phyloP scores from a whole-genome alignment of 1,140 invertebrate species.

The Solenopsis fugax region DNA sequence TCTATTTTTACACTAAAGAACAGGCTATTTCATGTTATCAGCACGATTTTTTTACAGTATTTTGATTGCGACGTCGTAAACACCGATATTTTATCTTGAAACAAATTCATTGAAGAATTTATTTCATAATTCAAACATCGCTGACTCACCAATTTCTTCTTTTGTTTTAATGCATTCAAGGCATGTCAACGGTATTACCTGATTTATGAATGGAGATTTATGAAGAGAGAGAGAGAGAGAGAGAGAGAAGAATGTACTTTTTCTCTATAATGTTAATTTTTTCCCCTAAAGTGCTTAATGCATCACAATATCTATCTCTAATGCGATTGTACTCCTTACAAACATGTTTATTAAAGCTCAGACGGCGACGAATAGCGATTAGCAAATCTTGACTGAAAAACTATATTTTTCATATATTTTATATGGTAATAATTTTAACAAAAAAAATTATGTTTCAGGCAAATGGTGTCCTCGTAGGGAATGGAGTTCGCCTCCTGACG shows the following conservation, averaged over 20 bases:
- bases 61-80: slow-evolving; percentile 39
- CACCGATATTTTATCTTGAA: slow-evolving; percentile 15
- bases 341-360: background rate
- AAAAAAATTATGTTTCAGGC: slow-evolving; percentile 88
- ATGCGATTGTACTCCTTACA: background rate
- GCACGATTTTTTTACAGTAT: slow-evolving; percentile 41
- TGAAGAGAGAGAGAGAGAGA: no score
- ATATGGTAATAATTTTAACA: slow-evolving; percentile 41
- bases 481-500: slow-evolving; percentile 94
- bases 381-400: background rate
- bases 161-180: slow-evolving; percentile 37
- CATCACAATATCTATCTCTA: background rate
- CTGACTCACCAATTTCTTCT: background rate
- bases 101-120: slow-evolving; percentile 60
- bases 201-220: slow-evolving; percentile 23
- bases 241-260: background rate
- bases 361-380: background rate
- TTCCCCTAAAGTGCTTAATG: background rate
- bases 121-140: slow-evolving; percentile 5
- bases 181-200: background rate
- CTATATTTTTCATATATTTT: background rate
- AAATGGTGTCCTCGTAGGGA: slow-evolving; percentile 96
- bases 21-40: slow-evolving; percentile 55
- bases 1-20: slow-evolving; percentile 63
- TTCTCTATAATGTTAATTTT: background rate